phyloP scores from a whole-genome alignment of 2,888 invertebrate genomes.

The Thymelicus sylvestris region DNA sequence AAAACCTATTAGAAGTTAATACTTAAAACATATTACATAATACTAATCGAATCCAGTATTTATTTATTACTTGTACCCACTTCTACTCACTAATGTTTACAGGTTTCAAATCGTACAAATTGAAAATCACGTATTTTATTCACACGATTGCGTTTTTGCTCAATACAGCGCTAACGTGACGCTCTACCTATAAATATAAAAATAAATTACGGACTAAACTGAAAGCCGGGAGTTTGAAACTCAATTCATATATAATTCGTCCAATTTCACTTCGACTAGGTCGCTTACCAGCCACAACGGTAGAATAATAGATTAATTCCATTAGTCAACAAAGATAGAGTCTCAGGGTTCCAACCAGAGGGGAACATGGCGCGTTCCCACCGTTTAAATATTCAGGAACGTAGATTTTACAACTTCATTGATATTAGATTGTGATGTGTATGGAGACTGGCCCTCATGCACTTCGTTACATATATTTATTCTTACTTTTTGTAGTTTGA shows the following conservation, averaged over 20 bases:
- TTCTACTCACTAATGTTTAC: too few relatives aligned
- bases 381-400: slow-evolving; percentile 24
- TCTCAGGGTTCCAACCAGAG: slow-evolving; percentile 26
- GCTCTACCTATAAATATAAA: not conserved
- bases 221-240: slow-evolving; percentile 25
- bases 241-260: slow-evolving; percentile 45
- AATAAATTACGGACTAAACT: slow-evolving; percentile 8
- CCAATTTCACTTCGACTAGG: slow-evolving; percentile 51
- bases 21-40: too few relatives aligned
- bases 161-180: too few relatives aligned
- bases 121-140: too few relatives aligned
- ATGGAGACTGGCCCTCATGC: not conserved
- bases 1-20: too few relatives aligned
- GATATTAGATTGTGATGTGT: not conserved
- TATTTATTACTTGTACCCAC: too few relatives aligned
- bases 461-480: too few relatives aligned
- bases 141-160: too few relatives aligned
- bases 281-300: slow-evolving; percentile 67
- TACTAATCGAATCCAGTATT: too few relatives aligned
- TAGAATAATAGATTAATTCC: slow-evolving; percentile 57
- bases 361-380: slow-evolving; percentile 22
- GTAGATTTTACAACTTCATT: slow-evolving; percentile 10
- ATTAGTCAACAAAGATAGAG: slow-evolving; percentile 36
- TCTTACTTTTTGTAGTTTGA: too few relatives aligned
- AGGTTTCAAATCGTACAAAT: too few relatives aligned